Conservation (phyloP, 2,797 vertebrate species). For the Chloroceryle inda region DNA sequence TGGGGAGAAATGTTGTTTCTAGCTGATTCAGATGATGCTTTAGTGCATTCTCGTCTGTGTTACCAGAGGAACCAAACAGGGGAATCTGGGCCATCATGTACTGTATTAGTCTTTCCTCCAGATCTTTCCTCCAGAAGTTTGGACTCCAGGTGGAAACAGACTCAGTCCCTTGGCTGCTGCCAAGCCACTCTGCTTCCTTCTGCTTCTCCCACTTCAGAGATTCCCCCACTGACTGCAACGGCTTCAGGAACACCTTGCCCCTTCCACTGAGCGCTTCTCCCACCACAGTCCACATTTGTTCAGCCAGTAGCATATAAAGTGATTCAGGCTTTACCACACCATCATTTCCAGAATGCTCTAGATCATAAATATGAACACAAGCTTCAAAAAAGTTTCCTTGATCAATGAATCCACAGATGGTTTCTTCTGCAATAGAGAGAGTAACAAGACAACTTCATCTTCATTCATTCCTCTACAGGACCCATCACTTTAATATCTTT, state of each 20-base stretch:
- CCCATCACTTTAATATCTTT: not conserved
- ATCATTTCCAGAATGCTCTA: conserved; percentile 1
- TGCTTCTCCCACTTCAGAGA: conserved; percentile 44
- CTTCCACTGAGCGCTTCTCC: not conserved
- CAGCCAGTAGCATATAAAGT: conserved; percentile 21
- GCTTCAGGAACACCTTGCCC: not conserved
- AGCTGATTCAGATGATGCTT: conserved; percentile 46
- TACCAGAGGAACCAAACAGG: not conserved
- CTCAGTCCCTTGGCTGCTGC: accelerated
- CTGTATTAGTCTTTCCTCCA: conserved; percentile 47
- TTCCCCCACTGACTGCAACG: conserved; percentile 9
- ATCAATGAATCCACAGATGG: conserved; percentile 19
- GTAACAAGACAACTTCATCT: not conserved
- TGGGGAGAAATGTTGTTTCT: not conserved
- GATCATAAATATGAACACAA: conserved; percentile 26
- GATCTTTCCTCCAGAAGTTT: conserved; percentile 59
- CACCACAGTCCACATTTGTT: conserved; percentile 57
- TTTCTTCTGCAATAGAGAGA: conserved; percentile 63
- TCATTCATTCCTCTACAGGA: not conserved
- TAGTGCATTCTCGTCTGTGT: not conserved
- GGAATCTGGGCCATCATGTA: conserved; percentile 29
- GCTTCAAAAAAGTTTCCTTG: conserved; percentile 62
- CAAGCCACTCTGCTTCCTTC: not conserved
- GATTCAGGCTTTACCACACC: not conserved
- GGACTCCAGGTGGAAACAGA: conserved; percentile 3